Percentiles rank a stretch among this genome's conserved stretches.
phyloP scores from a whole-genome alignment of 2,797 vertebrate genomes.

The Sorex maritimensis region DNA sequence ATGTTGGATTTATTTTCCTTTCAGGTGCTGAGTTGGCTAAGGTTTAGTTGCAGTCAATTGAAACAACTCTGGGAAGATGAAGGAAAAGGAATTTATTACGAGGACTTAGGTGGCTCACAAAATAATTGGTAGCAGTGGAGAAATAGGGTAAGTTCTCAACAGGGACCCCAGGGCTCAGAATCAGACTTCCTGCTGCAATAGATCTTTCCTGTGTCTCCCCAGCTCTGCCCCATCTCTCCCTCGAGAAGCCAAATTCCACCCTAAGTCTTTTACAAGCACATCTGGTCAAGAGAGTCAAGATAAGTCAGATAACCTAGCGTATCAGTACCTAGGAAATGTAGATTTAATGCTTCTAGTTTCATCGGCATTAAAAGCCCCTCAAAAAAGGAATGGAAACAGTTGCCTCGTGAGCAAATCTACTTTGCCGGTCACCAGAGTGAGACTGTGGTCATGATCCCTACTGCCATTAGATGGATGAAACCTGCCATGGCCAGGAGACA shows the following conservation, averaged over 20 bases:
- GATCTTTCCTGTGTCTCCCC: not conserved
- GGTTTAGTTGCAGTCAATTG: constrained; percentile 54
- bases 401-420: not conserved
- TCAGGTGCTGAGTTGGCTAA: constrained; percentile 37
- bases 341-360: constrained; percentile 6
- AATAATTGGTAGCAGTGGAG: constrained; percentile 62
- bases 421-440: not conserved
- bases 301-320: not conserved
- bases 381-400: not conserved
- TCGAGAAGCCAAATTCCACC: not conserved
- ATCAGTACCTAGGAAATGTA: not conserved
- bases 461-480: not conserved
- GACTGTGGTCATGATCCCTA: not conserved
- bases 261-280: not conserved
- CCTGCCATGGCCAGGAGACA: not conserved
- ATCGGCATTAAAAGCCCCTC: not conserved
- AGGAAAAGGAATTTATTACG: constrained; percentile 52
- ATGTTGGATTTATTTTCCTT: constrained; percentile 39
- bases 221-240: not conserved
- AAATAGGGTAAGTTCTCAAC: not conserved
- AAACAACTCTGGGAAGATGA: constrained; percentile 46
- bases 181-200: not conserved
- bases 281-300: not conserved
- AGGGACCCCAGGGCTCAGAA: not conserved
- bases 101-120: constrained; percentile 55